These are phyloP conservation scores for Leptura quadrifasciata DNA, from an alignment of 2,888 invertebrate genomes.

Conservation along the genomic window DNA sequence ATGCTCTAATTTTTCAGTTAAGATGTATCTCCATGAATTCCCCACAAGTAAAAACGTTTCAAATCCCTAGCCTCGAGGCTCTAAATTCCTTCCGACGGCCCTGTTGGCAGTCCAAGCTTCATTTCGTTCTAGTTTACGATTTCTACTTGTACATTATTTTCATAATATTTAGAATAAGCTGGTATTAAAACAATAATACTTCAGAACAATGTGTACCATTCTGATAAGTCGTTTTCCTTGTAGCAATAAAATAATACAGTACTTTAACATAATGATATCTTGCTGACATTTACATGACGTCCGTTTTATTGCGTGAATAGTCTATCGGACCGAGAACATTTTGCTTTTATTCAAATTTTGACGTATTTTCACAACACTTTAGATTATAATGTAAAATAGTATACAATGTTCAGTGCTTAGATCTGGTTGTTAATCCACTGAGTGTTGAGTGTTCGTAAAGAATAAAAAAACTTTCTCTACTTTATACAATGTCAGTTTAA, in stretches of 20 bases:
- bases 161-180: conserved; percentile 28
- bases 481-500: too few relatives aligned
- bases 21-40: too few relatives aligned
- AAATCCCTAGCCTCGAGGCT: too few relatives aligned
- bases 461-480: too few relatives aligned
- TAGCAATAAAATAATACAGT: conserved; percentile 19
- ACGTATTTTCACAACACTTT: background rate
- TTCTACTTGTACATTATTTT: conserved; percentile 2
- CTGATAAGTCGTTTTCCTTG: conserved; percentile 35
- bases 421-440: background rate
- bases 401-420: background rate
- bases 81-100: too few relatives aligned
- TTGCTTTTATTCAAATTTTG: conserved; percentile 9
- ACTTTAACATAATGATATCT: background rate
- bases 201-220: conserved; percentile 14
- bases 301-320: conserved; percentile 4
- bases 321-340: background rate
- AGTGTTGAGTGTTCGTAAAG: too few relatives aligned
- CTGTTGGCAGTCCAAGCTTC: background rate
- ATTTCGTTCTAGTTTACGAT: conserved; percentile 3
- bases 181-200: conserved; percentile 29
- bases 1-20: too few relatives aligned
- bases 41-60: too few relatives aligned
- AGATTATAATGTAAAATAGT: background rate
- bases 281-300: background rate